phyloP scores from a whole-genome alignment of 1,140 invertebrate species.

The Elymnias hypermnestra region DNA sequence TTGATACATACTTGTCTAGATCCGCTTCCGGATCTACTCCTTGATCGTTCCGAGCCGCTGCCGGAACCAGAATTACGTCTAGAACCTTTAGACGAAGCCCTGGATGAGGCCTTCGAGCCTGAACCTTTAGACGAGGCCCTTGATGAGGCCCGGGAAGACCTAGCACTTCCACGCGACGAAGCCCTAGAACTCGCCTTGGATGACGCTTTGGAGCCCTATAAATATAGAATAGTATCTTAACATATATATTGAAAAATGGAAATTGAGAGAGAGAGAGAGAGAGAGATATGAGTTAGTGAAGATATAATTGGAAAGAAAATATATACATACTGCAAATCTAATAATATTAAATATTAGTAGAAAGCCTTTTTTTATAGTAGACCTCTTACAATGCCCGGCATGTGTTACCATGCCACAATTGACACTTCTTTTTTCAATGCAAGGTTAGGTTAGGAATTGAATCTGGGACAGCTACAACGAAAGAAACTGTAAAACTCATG shows the following conservation, averaged over 20 bases:
- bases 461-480: no score
- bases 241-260: no score
- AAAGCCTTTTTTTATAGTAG: no score
- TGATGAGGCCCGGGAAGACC: slow-evolving; percentile 47
- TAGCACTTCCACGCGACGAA: slow-evolving; percentile 33
- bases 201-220: slow-evolving; percentile 48
- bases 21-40: slow-evolving; percentile 58
- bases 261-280: neutral
- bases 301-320: no score
- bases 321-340: no score
- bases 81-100: slow-evolving; percentile 50
- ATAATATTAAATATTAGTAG: no score
- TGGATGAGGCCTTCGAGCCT: slow-evolving; percentile 47
- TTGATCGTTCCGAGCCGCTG: slow-evolving; percentile 54
- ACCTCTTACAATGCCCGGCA: no score
- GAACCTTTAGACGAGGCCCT: slow-evolving; percentile 47
- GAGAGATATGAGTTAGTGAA: no score
- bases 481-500: no score
- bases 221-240: neutral
- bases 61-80: slow-evolving; percentile 47
- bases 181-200: slow-evolving; percentile 55
- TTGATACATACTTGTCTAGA: slow-evolving; percentile 64
- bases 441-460: no score
- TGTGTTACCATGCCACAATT: no score
- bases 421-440: no score